Base-by-base conservation (phyloP, 37 sponge, comb jelly and placozoan genomes). In the Crambe crambe region DNA sequence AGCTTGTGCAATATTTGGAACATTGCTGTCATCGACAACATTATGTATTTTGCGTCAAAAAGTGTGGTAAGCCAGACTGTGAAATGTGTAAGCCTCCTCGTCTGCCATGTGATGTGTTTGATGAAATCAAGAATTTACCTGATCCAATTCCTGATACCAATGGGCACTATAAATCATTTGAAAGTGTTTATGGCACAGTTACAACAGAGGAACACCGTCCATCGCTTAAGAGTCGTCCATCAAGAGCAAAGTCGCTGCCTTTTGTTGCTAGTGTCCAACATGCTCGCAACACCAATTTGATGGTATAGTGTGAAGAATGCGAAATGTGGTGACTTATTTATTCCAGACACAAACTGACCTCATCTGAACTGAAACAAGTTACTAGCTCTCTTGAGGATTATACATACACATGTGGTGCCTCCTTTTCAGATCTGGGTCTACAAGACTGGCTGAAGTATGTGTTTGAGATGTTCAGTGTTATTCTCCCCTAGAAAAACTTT, bases 271-370 rank as follows among this genome's bases (percentile, higher is more conserved):
- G 72, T 41, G 23, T 80, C 31, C 72, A 80, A 56, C 81, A 80
- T 80, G 72, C 31, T 20, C 23, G 70, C n/a, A 82, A 82, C 72
- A 62, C 29, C 4, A 32, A 36, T 5, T 25, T 68, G 57, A 66
- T 83, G 74, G 56, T 83, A 9, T 66, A 68, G 41, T 82, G 74
- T 39, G 74, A 82, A 34, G 83, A 82, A 34, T 80, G 82, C 39
- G 74, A 26, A 27, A 81, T 74, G 83, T 83, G 83, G 83, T 67
- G 57, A 5, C 38, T 83, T 0, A 17, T 83, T 4, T 73, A 74
- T 44, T 47, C 68, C 17, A 36, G 10, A 29, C 0, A 39, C 56
- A 81, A 81, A 31, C 60, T 81, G 20, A 39, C 61, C 9, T 23
- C 38, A 29, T 5, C 2, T 56, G 68, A 18, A 3, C 29, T 29